Percentiles rank a stretch among this genome's conserved stretches.
Evolutionary conservation across 2,888 invertebrate species (phyloP).

Genomic region (Cantharis rufa): DNA sequence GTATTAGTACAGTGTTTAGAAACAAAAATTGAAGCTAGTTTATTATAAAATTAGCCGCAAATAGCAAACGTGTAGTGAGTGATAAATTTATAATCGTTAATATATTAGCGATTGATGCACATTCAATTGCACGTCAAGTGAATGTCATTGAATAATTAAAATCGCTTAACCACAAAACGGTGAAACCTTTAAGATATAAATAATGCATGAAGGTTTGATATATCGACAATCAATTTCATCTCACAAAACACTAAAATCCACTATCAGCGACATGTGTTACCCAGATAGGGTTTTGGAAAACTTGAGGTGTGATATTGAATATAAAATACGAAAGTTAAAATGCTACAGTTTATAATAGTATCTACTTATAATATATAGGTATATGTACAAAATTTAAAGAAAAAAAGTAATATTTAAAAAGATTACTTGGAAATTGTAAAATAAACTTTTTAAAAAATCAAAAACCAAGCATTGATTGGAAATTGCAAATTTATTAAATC

Average conservation of each 20-base stretch:
- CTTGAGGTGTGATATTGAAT: background rate
- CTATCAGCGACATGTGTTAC: conserved; percentile 11
- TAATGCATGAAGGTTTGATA: conserved; percentile 31
- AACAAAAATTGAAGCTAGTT: background rate
- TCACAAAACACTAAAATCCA: conserved; percentile 30
- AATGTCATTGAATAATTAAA: conserved; percentile 27
- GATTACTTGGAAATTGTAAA: background rate
- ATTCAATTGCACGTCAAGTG: conserved; percentile 16
- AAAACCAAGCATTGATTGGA: background rate
- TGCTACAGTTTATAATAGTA: background rate
- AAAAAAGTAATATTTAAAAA: background rate
- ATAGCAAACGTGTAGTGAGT: background rate
- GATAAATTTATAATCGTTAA: conserved; percentile 1
- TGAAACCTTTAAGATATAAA: conserved; percentile 20
- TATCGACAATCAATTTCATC: conserved; percentile 23
- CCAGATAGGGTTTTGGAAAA: conserved; percentile 2
- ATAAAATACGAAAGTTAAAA: background rate
- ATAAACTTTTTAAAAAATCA: background rate
- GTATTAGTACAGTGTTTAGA: background rate
- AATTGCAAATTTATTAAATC: background rate
- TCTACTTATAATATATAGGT: too few relatives aligned
- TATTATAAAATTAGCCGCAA: background rate
- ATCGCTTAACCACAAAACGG: conserved; percentile 24
- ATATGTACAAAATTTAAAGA: background rate
- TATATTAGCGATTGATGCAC: conserved; percentile 8